Percentiles rank a stretch among this genome's conserved stretches.
Evolutionary conservation across 2,888 invertebrate genomes (phyloP).

Genomic region (Quadriops clusia): DNA sequence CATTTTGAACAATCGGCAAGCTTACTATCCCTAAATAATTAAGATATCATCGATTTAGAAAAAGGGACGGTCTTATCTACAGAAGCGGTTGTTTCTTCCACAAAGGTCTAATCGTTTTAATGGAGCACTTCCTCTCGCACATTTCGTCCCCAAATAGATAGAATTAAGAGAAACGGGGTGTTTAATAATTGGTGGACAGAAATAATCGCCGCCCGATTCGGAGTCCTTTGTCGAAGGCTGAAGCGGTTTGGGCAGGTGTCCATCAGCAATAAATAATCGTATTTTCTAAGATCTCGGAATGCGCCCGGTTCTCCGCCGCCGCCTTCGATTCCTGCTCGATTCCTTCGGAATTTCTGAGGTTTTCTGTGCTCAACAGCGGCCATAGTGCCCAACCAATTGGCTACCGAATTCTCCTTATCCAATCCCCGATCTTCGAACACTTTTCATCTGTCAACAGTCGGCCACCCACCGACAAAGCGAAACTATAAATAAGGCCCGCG

Average conservation of each 20-base stretch:
- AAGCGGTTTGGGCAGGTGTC: conserved; percentile 19
- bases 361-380: conserved; percentile 20
- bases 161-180: neutral
- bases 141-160: neutral
- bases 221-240: conserved; percentile 9
- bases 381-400: conserved; percentile 35
- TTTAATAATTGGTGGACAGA: neutral
- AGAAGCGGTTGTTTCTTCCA: too few species aligned
- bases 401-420: conserved; percentile 39
- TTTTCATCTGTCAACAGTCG: conserved; percentile 38
- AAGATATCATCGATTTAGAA: too few species aligned
- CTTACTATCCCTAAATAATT: too few species aligned
- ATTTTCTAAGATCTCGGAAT: conserved; percentile 17
- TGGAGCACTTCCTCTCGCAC: too few species aligned
- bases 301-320: too few species aligned
- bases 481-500: conserved; percentile 38
- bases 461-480: conserved; percentile 35
- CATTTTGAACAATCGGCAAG: too few species aligned
- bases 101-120: too few species aligned
- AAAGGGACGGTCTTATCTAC: too few species aligned
- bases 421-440: conserved; percentile 38
- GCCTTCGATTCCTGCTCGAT: too few species aligned
- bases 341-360: conserved; percentile 12
- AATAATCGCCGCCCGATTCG: neutral
- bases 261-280: conserved; percentile 18